phyloP scores from a whole-genome alignment of 2,888 invertebrate genomes.

The Malthinus seriepunctatus region DNA sequence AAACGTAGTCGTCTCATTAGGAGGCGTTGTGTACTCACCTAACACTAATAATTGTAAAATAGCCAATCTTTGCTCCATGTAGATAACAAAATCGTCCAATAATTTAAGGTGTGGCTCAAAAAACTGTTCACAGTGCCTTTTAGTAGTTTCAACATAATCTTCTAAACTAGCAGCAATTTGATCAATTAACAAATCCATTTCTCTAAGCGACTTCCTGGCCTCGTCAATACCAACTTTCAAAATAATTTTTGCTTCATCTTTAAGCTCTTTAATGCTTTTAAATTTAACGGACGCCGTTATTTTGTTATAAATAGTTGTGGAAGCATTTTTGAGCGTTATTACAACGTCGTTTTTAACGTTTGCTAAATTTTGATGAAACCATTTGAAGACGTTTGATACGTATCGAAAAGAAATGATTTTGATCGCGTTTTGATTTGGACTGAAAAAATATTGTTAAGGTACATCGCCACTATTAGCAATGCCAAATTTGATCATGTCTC shows the following conservation, averaged over 20 bases:
- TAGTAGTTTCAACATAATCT: conserved; percentile 22
- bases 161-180: conserved; percentile 30
- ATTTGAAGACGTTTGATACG: too few species aligned
- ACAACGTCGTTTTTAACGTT: too few species aligned
- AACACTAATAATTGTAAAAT: conserved; percentile 34
- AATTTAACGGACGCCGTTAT: conserved; percentile 10
- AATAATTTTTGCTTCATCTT: conserved; percentile 31
- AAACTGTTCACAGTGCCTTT: conserved; percentile 28
- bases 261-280: conserved; percentile 31
- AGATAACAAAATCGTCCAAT: conserved; percentile 34
- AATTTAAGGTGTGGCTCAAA: conserved; percentile 35
- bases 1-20: too few species aligned
- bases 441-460: neutral
- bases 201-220: conserved; percentile 30
- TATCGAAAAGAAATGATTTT: too few species aligned
- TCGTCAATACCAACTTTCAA: conserved; percentile 32
- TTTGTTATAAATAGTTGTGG: too few species aligned
- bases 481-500: too few species aligned
- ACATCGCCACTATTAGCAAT: too few species aligned
- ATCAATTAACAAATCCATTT: conserved; percentile 28
- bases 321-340: too few species aligned
- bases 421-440: neutral
- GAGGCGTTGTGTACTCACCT: conserved; percentile 31
- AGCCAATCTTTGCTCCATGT: conserved; percentile 34
- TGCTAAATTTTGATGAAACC: too few species aligned